These are phyloP conservation scores for Kryptopterus vitreolus DNA, from an alignment of 2,797 vertebrate species.

Conservation along the genomic window DNA sequence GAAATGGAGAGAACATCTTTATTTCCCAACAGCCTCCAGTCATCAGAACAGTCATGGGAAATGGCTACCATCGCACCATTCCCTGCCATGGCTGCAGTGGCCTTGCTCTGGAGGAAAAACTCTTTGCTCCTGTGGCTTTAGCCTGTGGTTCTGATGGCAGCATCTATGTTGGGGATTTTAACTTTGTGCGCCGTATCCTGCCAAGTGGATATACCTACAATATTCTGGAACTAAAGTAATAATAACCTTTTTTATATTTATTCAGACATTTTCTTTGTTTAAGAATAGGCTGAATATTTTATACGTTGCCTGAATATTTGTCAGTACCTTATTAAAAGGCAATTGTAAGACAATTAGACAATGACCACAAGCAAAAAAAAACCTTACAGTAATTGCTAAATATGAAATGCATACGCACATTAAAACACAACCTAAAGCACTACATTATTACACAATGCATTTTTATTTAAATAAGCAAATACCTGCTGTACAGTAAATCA, in stretches of 20 bases:
- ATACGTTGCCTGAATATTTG: not conserved
- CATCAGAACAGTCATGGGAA: slow-evolving; percentile 91
- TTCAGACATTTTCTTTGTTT: not conserved
- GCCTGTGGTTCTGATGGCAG: slow-evolving; percentile 90
- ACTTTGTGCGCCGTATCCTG: slow-evolving; percentile 89
- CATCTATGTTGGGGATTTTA: slow-evolving; percentile 93
- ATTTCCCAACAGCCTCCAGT: slow-evolving; percentile 94
- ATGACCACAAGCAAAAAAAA: not conserved
- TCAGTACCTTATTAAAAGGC: not conserved
- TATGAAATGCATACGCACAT: not conserved
- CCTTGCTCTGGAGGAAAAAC: slow-evolving; percentile 84
- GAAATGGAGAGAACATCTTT: slow-evolving; percentile 94
- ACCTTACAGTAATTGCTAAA: not conserved
- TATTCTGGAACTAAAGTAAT: slow-evolving; percentile 92
- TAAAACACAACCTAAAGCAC: not conserved
- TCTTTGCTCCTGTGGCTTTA: slow-evolving; percentile 91
- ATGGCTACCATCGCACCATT: slow-evolving; percentile 90
- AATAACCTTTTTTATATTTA: not conserved
- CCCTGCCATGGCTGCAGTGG: slow-evolving; percentile 89
- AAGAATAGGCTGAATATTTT: not conserved
- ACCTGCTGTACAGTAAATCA: not conserved
- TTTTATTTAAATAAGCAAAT: not conserved
- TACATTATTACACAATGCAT: not conserved
- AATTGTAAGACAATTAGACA: not conserved
- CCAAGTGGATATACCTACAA: slow-evolving; percentile 87